Evolutionary conservation across 2,797 vertebrate genomes (phyloP).

Genomic region (Nothura maculosa): DNA sequence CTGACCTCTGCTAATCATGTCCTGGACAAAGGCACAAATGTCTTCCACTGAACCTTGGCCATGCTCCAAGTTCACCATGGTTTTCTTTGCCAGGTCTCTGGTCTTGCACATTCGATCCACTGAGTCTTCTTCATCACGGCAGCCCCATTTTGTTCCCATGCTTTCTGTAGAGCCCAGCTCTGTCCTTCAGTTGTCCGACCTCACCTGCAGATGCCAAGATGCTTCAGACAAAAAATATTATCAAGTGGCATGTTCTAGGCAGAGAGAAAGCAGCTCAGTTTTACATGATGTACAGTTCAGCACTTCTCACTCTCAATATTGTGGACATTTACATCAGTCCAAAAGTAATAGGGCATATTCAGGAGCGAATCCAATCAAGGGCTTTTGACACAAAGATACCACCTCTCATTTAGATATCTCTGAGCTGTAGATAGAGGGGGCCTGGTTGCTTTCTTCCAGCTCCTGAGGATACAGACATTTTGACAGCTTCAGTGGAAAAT

Average conservation of each 20-base stretch:
- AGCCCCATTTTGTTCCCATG: slow-evolving; percentile 49
- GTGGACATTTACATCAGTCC: slow-evolving; percentile 12
- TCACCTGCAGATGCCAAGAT: slow-evolving; percentile 25
- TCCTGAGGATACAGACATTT: not conserved
- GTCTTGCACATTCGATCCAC: slow-evolving; percentile 10
- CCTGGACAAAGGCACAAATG: not conserved
- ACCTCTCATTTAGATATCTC: not conserved
- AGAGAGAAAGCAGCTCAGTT: slow-evolving; percentile 4
- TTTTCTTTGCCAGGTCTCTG: slow-evolving; percentile 38
- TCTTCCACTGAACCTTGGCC: slow-evolving; percentile 28
- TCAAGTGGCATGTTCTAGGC: not conserved
- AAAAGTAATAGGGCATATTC: not conserved
- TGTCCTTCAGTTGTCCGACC: slow-evolving; percentile 67
- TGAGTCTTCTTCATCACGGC: slow-evolving; percentile 31
- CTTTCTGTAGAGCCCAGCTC: slow-evolving; percentile 59
- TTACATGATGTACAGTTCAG: not conserved
- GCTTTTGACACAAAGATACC: not conserved
- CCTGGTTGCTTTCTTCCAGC: not conserved
- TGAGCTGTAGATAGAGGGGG: not conserved
- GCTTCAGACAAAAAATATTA: slow-evolving; percentile 62
- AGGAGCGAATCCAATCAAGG: not conserved
- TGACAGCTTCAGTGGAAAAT: not conserved
- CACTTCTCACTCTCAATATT: not conserved
- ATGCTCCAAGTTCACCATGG: not conserved
- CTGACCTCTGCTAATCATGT: slow-evolving; percentile 20